Evolutionary conservation across 2,888 invertebrate species (phyloP), one percentile per base, ranked within the genome.

Genomic region (Apotomis betuletana): DNA sequence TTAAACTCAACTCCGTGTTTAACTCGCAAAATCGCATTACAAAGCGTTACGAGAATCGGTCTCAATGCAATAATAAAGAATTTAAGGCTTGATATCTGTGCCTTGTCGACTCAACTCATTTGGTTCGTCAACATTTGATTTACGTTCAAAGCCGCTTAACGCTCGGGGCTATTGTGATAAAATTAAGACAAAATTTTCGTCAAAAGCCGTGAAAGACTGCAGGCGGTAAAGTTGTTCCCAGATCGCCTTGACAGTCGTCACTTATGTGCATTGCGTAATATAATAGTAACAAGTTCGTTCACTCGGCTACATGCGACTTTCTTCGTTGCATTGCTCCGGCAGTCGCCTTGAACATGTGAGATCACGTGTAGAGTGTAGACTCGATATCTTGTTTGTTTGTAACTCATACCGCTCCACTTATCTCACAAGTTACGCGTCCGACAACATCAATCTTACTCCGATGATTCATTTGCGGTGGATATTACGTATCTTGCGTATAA

Each of bases 261-360:
- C 5, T 13, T 44, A 4, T 36, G 27, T 65, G 36, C 44, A 44
- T 72, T 72, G 63, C 72, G 63, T 63, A 54, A 67, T 38, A 44
- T 46, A 61, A 62, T 61, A 71, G 71, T 71, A 41, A 55, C 72
- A 54, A 63, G 68, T 68, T 68, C 58, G 63, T 72, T 62, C 62
- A 72, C 67, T 67, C 27, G 62, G 57, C 15, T 57, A 55, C 44
- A 46, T 62, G 52, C 44, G 62, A 46, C 68, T 68, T 72, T 68
- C 68, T 72, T 72, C 46, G 57, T 41, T 38, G 67, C 38, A 41
- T 9, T 49, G 41, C 5, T 0, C 41, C 41, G 49, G 55, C 36
- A 57, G 62, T 72, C 36, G 46, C 72, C 72, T 72, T 72, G 72
- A 68, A 62, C 52, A n/a, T 12, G 12, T 49, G 41, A 41, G 52